These are phyloP conservation scores for Rhombomys opimus DNA, from an alignment of 2,113 vertebrate species.

Conservation along the genomic window DNA sequence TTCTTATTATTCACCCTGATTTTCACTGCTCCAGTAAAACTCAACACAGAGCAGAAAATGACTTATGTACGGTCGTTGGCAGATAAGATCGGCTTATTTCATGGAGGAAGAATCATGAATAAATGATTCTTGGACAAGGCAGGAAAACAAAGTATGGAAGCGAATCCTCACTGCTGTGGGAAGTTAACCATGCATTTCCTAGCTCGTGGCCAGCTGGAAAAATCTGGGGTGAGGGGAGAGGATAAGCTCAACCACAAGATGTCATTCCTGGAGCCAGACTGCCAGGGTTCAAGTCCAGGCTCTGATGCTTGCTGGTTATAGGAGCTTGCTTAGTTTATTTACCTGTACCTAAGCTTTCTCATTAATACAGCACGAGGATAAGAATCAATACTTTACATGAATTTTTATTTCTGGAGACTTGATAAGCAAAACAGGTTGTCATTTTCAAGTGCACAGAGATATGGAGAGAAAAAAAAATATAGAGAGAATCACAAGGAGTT, in stretches of 20 bases:
- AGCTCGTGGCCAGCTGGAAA: not conserved
- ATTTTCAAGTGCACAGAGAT: not conserved
- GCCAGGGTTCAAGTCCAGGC: not conserved
- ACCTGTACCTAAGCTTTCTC: not conserved
- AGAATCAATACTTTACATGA: not conserved
- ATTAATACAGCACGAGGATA: not conserved
- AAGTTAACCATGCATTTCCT: not conserved
- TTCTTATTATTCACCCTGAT: constrained; percentile 19
- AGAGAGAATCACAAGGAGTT: not conserved
- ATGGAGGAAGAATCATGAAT: constrained; percentile 30
- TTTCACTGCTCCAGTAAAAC: constrained; percentile 15
- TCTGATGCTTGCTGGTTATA: not conserved
- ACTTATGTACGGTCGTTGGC: not conserved
- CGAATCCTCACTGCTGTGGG: not conserved
- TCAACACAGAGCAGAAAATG: constrained; percentile 49
- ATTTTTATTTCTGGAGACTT: not conserved
- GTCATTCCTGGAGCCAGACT: not conserved
- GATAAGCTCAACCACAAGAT: not conserved
- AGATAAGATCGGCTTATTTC: constrained; percentile 46
- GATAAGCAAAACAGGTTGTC: not conserved
- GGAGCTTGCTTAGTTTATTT: not conserved
- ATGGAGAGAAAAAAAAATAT: not conserved
- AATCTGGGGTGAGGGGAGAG: no score
- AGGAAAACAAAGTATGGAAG: not conserved
- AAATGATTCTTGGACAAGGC: not conserved